Conservation (phyloP, 2,797 vertebrate species). For the Hydrophis major region DNA sequence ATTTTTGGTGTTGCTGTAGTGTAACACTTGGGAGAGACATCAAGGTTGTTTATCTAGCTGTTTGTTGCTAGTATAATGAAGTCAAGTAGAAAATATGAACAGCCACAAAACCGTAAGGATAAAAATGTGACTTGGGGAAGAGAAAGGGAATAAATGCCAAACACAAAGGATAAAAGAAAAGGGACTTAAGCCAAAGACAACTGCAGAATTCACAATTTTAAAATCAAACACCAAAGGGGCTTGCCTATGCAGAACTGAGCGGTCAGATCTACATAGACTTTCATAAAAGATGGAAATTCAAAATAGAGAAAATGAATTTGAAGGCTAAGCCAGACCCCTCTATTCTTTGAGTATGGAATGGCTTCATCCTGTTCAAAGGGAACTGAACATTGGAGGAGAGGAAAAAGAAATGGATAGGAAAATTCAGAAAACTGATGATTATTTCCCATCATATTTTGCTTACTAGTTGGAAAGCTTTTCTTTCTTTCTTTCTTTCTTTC, state of each 20-base stretch:
- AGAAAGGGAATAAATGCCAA: neutral
- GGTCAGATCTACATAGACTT: neutral
- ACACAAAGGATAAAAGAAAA: neutral
- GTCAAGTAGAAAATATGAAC: neutral
- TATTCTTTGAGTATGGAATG: neutral
- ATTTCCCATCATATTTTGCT: neutral
- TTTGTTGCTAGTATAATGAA: neutral
- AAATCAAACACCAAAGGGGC: fast-evolving
- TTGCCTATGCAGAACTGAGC: neutral
- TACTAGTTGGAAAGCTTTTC: neutral
- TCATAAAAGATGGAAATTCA: neutral
- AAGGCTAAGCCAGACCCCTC: neutral
- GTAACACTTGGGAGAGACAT: neutral
- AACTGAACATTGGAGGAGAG: neutral
- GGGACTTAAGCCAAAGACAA: neutral
- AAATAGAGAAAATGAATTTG: neutral
- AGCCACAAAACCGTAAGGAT: neutral
- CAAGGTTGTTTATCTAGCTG: neutral
- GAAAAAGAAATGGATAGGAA: neutral
- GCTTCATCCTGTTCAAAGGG: neutral
- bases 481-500: no score
- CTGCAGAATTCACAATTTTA: neutral
- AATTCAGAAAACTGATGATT: neutral
- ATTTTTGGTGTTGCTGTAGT: neutral
- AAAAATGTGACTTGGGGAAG: neutral